A percentile compares a stretch with the other conserved stretches of the same genome.
Conservation (phyloP, 2,113 vertebrate genomes). For the Ceyx cyanopectus region DNA sequence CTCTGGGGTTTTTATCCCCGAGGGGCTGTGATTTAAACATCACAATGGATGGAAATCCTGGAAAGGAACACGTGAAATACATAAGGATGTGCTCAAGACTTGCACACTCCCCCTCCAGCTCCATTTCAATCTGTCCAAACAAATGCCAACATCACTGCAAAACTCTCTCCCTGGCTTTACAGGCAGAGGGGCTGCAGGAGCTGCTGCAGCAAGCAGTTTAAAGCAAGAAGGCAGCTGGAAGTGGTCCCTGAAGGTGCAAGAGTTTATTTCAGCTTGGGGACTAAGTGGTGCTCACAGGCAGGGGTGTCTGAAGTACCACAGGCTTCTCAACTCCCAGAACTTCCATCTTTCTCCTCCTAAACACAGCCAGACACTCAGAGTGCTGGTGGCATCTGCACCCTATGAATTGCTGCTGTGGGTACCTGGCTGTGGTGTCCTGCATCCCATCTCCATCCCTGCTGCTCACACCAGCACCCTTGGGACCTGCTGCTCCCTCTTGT, state of each 20-base stretch:
- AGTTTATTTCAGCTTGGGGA: background rate
- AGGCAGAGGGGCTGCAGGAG: background rate
- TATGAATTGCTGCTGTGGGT: background rate
- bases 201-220: background rate
- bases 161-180: background rate
- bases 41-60: background rate
- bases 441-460: background rate
- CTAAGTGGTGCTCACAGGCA: background rate
- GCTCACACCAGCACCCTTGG: background rate
- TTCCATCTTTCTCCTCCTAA: background rate
- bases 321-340: background rate
- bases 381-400: background rate
- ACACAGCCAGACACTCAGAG: background rate
- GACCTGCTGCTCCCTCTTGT: background rate
- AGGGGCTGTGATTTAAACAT: slow-evolving; percentile 21
- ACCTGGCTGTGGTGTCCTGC: background rate
- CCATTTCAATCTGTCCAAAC: background rate
- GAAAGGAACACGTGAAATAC: slow-evolving; percentile 15
- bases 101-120: background rate
- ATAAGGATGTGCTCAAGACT: background rate
- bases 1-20: slow-evolving; percentile 3
- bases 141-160: background rate
- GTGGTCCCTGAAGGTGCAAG: background rate
- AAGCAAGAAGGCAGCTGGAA: too few species aligned
- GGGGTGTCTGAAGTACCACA: background rate